phyloP scores from a whole-genome alignment of 2,113 vertebrate species.

The Cettia cetti region DNA sequence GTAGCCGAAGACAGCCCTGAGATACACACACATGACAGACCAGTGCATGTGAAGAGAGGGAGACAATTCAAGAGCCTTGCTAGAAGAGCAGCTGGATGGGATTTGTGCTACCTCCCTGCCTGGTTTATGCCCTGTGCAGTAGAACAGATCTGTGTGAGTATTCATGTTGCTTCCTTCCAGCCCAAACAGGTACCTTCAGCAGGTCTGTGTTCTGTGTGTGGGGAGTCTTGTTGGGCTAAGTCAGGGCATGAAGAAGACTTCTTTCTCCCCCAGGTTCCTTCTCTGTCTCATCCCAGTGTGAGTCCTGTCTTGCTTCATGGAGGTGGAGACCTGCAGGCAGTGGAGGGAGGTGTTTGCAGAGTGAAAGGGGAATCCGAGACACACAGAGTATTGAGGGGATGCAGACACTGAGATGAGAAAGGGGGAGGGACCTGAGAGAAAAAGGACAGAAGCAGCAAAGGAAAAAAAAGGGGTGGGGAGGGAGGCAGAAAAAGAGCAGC shows the following conservation, averaged over 20 bases:
- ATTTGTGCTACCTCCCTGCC: not conserved
- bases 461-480: not conserved
- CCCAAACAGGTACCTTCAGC: not conserved
- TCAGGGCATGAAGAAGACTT: not conserved
- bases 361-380: not conserved
- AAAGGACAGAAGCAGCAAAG: not conserved
- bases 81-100: not conserved
- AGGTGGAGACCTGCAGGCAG: not conserved
- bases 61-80: not conserved
- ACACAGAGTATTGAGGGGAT: not conserved
- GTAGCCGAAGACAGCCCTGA: rapidly evolving
- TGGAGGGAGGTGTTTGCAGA: not conserved
- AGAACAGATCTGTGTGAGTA: not conserved
- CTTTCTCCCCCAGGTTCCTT: not conserved
- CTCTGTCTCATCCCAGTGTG: not conserved
- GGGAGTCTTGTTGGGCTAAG: not conserved
- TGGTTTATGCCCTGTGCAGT: not conserved
- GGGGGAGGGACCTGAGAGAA: not conserved
- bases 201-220: not conserved
- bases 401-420: not conserved
- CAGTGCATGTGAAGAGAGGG: not conserved
- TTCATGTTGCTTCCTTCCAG: not conserved
- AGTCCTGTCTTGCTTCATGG: not conserved
- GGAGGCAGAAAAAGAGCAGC: not conserved
- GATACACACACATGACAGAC: not conserved